Base-by-base conservation (phyloP, 2,888 invertebrate genomes). In the Nasonovia ribisnigri region DNA sequence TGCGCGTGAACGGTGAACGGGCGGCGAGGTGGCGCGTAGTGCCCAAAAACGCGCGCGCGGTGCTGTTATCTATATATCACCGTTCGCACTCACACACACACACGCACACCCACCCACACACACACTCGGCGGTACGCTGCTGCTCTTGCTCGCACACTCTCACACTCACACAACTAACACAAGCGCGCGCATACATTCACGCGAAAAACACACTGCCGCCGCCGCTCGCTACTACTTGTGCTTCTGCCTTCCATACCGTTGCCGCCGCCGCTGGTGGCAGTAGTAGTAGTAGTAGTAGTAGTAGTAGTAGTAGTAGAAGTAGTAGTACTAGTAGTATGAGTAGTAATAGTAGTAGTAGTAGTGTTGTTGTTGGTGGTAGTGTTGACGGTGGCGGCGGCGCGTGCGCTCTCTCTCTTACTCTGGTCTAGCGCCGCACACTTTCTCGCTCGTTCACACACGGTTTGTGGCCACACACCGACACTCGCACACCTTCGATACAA, bases 61-160 rank as follows among this genome's bases (percentile, higher is more conserved):
- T 54, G 54, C 93, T 93, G 93, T 93, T 93, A 93, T 93, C 93
- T 93, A 92, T 92, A 92, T 88, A 92, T 92, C 92, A 92, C 88
- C 88, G 60, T 36, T 86, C 48, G 86, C 91, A 5, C 43, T 36
- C 91, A 54, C 91, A 51, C 91, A 91, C 91, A 54, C 42, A 36
- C 42, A 36, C 54, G 24, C 88, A 42, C 26, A 54, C 90, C n/a
- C 46, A 77, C 43, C n/a, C 67, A 77, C 43, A 46, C 48, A 20
- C 60, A 89, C 26, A 46, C 67, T 43, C 90, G 77, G 24, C 24
- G 36, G 48, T 88, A 11, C 48, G 36, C 88, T 51, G n/a, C 88
- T 88, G 36, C 88, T 36, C 87, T 46, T 26, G 60, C 60, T 29
- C n/a, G 29, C 26, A 89, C 88, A n/a, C 57, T 29, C 88, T 42